Conservation (phyloP, 2,797 vertebrate species). For the Pogoniulus pusillus region DNA sequence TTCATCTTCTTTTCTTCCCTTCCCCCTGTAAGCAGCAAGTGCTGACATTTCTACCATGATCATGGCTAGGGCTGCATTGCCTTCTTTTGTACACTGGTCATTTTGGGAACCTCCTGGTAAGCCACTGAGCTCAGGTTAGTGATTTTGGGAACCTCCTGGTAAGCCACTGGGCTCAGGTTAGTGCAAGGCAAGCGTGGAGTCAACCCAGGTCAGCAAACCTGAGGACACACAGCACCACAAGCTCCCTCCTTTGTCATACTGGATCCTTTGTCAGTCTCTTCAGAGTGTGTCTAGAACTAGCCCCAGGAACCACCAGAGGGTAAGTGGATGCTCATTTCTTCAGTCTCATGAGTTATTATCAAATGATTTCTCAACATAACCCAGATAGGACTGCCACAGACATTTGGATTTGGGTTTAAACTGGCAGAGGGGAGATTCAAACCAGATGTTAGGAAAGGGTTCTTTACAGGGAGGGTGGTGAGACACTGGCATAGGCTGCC, state of each 20-base stretch:
- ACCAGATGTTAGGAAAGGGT: too few species aligned
- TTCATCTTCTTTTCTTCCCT: not conserved
- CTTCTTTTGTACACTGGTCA: not conserved
- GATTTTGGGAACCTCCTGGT: not conserved
- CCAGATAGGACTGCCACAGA: not conserved
- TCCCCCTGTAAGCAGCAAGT: rapidly evolving
- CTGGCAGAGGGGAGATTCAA: too few species aligned
- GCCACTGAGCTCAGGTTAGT: not conserved
- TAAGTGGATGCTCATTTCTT: not conserved
- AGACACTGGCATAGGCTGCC: too few species aligned
- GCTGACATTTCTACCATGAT: not conserved
- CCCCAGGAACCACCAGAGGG: rapidly evolving
- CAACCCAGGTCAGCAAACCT: not conserved
- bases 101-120: not conserved
- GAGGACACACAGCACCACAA: not conserved
- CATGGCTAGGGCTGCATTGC: not conserved
- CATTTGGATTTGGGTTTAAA: not conserved
- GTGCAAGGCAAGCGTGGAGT: not conserved
- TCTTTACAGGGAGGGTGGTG: too few species aligned
- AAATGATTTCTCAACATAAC: not conserved
- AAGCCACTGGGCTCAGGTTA: not conserved
- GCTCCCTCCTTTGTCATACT: not conserved
- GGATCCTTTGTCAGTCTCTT: not conserved
- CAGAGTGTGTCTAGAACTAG: rapidly evolving
- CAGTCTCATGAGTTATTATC: not conserved